Conservation (phyloP, 2,888 invertebrate species). For the Andrena chrysosceles region DNA sequence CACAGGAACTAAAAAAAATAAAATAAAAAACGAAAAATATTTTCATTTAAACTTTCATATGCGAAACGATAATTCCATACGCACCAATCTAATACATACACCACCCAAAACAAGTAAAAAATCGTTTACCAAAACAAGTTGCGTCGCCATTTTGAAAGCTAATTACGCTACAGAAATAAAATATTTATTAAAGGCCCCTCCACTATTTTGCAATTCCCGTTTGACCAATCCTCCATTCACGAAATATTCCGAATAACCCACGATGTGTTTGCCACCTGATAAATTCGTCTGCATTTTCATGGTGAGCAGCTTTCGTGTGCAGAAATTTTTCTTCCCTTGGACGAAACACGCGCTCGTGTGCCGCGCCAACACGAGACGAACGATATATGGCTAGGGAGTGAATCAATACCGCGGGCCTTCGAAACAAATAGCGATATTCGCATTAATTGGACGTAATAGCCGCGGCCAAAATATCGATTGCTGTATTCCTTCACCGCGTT, state of each 20-base stretch:
- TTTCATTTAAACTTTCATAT: too few species aligned
- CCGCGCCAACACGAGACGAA: slow-evolving; percentile 41
- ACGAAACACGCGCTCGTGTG: slow-evolving; percentile 43
- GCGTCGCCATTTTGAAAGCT: not conserved
- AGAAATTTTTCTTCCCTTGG: slow-evolving; percentile 46
- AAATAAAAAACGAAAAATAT: too few species aligned
- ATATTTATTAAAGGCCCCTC: not conserved
- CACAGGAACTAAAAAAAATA: too few species aligned
- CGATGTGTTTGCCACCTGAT: not conserved
- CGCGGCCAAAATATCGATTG: slow-evolving; percentile 42
- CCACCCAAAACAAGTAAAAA: not conserved
- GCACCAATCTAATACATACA: too few species aligned
- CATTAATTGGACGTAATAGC: slow-evolving; percentile 60
- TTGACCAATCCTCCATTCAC: not conserved
- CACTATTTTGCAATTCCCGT: not conserved
- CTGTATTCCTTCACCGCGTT: slow-evolving; percentile 20
- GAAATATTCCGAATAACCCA: slow-evolving; percentile 1
- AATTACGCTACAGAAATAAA: not conserved
- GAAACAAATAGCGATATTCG: slow-evolving; percentile 58
- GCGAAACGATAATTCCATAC: too few species aligned
- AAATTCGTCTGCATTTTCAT: slow-evolving; percentile 8
- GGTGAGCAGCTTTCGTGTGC: slow-evolving; percentile 7
- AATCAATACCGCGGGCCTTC: slow-evolving; percentile 65
- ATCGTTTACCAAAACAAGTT: too few species aligned
- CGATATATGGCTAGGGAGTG: slow-evolving; percentile 55